Conservation (phyloP, 1,140 invertebrate species). For the Phthorimaea operculella region DNA sequence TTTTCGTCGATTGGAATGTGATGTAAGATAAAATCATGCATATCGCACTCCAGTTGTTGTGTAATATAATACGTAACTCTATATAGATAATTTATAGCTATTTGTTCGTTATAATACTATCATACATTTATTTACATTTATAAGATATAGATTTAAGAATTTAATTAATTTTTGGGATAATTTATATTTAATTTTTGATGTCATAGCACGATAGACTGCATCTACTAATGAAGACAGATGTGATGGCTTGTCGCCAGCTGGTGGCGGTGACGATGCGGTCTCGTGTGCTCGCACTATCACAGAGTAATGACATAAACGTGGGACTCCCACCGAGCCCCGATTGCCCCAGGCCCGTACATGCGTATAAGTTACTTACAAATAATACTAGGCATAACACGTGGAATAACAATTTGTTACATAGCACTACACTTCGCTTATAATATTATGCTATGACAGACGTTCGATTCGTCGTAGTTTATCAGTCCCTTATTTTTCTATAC, state of each 20-base stretch:
- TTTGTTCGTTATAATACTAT: constrained; percentile 49
- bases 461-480: constrained; percentile 30
- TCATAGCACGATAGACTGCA: constrained; percentile 55
- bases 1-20: constrained; percentile 50
- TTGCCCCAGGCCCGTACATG: constrained; percentile 64
- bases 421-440: constrained; percentile 45
- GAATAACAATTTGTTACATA: constrained; percentile 55
- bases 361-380: constrained; percentile 57
- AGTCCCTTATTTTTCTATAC: constrained; percentile 36
- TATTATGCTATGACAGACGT: constrained; percentile 35
- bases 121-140: constrained; percentile 64
- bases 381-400: constrained; percentile 58
- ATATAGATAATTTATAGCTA: constrained; percentile 39
- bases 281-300: constrained; percentile 58
- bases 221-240: constrained; percentile 2
- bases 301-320: constrained; percentile 64
- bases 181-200: constrained; percentile 62
- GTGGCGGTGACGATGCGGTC: constrained; percentile 14
- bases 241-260: too few relatives aligned
- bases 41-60: constrained; percentile 55
- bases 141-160: constrained; percentile 58
- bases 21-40: constrained; percentile 59
- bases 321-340: constrained; percentile 46
- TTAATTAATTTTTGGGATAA: constrained; percentile 68
- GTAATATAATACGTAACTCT: constrained; percentile 43